Evolutionary conservation across 2,797 vertebrate genomes (phyloP), one percentile per base, ranked within the genome.

Genomic region (Tolypeutes matacus): DNA sequence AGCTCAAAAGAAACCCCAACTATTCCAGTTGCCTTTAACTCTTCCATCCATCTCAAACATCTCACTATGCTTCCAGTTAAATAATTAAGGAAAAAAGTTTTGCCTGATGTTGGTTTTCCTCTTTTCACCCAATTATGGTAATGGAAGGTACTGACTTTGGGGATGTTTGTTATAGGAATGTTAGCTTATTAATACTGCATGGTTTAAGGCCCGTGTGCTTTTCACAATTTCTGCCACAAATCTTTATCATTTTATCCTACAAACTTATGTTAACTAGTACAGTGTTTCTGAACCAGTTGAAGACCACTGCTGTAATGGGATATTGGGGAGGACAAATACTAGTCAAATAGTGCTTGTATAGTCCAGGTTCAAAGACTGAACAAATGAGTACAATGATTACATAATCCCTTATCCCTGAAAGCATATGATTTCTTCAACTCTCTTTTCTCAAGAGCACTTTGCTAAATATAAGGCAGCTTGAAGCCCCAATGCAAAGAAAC

Each of bases 311-410:
- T 39, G 11, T 51, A 91, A 62, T 39, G 25, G 53, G 56, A 85
- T 56, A 31, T 56, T 49, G 25, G 58, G 29, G 51, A 53, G 15
- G 36, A 86, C 20, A 86, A 86, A 92, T 34, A 42, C 20, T 29
- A 65, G 65, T 80, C 60, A 60, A 25, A 23, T 5, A 76, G 64
- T 23, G 29, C 7, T 83, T 31, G 13, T 72, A 21, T 46, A 90
- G 70, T 34, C n/a, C 82, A 36, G 39, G 31, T 84, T 92, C 76
- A 86, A 76, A 87, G 81, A 70, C n/a, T 56, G 51, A 62, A 86
- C 46, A 76, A 89, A 53, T 82, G 34, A 85, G 17, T 49, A 83
- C 51, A 80, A 65, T 25, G 25, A 83, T 29, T 12, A 90, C 17
- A 80, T 7, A 77, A 62, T 21, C 17, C 12, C 46, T n/a, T 36